These are phyloP conservation scores for Spialia ferax DNA, from an alignment of 2,888 invertebrate species.

Conservation along the genomic window DNA sequence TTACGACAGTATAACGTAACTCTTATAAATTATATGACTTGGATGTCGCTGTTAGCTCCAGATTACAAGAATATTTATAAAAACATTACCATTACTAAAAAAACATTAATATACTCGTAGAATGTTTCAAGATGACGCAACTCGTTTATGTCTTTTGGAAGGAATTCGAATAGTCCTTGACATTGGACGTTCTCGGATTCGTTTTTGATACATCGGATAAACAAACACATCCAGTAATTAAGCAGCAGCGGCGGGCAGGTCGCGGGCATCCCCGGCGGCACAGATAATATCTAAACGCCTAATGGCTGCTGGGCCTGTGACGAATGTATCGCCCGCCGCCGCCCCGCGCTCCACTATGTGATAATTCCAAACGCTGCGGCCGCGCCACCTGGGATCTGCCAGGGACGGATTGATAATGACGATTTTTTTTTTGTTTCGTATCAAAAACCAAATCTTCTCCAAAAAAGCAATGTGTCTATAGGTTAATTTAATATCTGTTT, in stretches of 20 bases:
- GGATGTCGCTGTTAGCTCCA: neutral
- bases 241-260: slow-evolving; percentile 79
- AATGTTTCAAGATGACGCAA: neutral
- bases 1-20: neutral
- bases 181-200: slow-evolving; percentile 9
- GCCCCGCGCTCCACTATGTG: slow-evolving; percentile 82
- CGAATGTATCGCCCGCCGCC: slow-evolving; percentile 82
- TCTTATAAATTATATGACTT: no score
- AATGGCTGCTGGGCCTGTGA: slow-evolving; percentile 87
- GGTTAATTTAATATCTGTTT: neutral
- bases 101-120: no score
- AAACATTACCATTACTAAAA: no score
- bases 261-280: slow-evolving; percentile 80
- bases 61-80: neutral
- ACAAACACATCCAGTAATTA: slow-evolving; percentile 84
- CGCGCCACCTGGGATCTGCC: slow-evolving; percentile 85
- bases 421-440: neutral
- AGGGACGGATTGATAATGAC: slow-evolving; percentile 68
- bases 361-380: slow-evolving; percentile 87
- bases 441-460: neutral
- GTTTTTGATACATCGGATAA: slow-evolving; percentile 50
- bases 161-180: neutral
- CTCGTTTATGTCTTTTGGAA: neutral
- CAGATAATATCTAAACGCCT: slow-evolving; percentile 87
- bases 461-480: neutral